Evolutionary conservation across 2,113 vertebrate species (phyloP).

Genomic region (Picathartes gymnocephalus): DNA sequence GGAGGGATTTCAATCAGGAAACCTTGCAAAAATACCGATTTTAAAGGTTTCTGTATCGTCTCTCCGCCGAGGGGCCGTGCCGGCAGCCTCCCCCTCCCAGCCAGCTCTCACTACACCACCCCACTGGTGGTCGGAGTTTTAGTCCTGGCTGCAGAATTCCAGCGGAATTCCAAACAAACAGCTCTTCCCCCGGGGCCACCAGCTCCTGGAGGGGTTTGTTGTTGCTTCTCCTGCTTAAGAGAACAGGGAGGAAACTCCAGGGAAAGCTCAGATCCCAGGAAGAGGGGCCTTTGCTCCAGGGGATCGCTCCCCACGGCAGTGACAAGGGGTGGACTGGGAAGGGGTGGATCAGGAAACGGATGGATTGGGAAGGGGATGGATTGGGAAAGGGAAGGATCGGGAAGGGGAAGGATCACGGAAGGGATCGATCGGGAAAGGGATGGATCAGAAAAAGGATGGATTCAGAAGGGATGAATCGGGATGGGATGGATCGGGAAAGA

Average conservation of each 20-base stretch:
- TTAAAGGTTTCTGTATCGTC: rapidly evolving
- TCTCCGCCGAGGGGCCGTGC: background rate
- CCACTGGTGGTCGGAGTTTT: background rate
- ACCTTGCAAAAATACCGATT: background rate
- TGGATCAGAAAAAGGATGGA: no score
- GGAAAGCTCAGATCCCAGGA: background rate
- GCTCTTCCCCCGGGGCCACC: rapidly evolving
- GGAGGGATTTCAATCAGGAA: background rate
- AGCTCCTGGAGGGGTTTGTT: background rate
- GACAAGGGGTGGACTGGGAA: rapidly evolving
- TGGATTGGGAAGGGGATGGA: rapidly evolving
- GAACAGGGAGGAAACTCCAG: background rate
- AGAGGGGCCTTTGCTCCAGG: background rate
- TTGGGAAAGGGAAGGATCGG: background rate
- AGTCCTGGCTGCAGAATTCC: background rate
- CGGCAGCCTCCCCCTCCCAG: background rate
- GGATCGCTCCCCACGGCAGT: rapidly evolving
- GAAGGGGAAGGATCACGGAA: background rate
- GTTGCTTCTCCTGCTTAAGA: background rate
- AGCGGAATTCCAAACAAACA: background rate
- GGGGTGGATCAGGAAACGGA: background rate
- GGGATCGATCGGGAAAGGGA: background rate
- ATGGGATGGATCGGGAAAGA: no score
- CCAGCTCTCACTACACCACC: background rate
- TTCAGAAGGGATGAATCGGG: no score